Evolutionary conservation across 2,113 vertebrate genomes (phyloP).

Genomic region (Riparia riparia): DNA sequence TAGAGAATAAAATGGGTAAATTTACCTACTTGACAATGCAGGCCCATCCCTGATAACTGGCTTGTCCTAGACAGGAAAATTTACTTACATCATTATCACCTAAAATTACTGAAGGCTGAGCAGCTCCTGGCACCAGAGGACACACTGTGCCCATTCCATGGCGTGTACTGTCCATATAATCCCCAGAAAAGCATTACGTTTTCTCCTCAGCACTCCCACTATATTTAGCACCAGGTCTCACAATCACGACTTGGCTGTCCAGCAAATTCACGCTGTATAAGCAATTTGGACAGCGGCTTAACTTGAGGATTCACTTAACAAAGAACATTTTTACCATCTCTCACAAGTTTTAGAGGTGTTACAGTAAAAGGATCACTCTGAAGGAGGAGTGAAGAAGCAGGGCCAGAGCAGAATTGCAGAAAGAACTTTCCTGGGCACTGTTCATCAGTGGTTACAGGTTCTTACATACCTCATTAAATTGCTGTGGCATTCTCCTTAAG

Average conservation of each 20-base stretch:
- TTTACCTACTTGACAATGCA: neutral
- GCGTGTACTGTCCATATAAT: neutral
- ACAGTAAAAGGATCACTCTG: neutral
- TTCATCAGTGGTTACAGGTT: neutral
- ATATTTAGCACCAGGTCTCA: neutral
- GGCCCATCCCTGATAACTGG: neutral
- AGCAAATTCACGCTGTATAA: neutral
- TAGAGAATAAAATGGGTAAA: neutral
- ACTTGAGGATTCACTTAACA: neutral
- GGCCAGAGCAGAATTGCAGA: neutral
- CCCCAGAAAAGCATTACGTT: neutral
- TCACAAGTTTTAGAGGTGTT: constrained; percentile 10
- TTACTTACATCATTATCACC: neutral
- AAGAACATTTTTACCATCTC: neutral
- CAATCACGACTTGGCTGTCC: neutral
- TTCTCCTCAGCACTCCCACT: neutral
- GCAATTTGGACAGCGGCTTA: neutral
- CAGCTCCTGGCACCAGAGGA: neutral
- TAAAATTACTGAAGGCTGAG: neutral
- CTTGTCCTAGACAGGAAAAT: neutral
- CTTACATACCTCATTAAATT: neutral
- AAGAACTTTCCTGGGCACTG: neutral
- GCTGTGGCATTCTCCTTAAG: neutral
- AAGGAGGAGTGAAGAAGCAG: neutral
- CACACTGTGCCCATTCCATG: neutral